phyloP scores from a whole-genome alignment of 2,797 vertebrate species.

The Crypturellus tataupa region DNA sequence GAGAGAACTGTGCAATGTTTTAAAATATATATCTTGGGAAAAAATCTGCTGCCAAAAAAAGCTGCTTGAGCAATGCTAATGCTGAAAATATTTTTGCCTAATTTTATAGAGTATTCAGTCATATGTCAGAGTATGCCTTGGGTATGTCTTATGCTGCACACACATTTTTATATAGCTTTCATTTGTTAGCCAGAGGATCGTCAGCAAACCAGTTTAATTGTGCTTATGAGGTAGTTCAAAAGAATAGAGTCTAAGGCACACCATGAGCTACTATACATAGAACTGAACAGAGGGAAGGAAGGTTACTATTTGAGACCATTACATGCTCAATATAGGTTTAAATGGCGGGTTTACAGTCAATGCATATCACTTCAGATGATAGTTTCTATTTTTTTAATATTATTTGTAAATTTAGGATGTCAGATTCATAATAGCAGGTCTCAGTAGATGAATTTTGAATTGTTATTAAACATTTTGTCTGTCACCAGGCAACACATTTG shows the following conservation, averaged over 20 bases:
- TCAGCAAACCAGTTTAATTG: background rate
- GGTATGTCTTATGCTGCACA: background rate
- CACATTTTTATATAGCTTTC: background rate
- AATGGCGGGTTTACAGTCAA: background rate
- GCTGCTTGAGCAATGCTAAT: slow-evolving; percentile 6
- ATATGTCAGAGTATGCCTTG: background rate
- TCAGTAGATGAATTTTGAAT: background rate
- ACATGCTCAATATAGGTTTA: background rate
- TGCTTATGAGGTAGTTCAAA: background rate
- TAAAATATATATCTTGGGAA: background rate
- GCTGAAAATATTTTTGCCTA: slow-evolving; percentile 16
- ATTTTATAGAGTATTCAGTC: slow-evolving; percentile 48
- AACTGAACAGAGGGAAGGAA: background rate
- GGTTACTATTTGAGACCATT: background rate
- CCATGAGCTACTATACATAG: background rate
- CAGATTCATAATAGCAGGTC: background rate
- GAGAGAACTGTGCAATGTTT: background rate
- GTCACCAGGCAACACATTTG: background rate
- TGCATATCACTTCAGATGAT: background rate
- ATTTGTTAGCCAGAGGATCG: background rate
- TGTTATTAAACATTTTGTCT: background rate
- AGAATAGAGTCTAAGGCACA: background rate
- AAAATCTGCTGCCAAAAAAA: slow-evolving; percentile 13
- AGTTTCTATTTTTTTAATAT: background rate
- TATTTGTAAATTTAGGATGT: background rate